Conservation (phyloP, 2,888 invertebrate genomes). For the Parnassius glacialis region DNA sequence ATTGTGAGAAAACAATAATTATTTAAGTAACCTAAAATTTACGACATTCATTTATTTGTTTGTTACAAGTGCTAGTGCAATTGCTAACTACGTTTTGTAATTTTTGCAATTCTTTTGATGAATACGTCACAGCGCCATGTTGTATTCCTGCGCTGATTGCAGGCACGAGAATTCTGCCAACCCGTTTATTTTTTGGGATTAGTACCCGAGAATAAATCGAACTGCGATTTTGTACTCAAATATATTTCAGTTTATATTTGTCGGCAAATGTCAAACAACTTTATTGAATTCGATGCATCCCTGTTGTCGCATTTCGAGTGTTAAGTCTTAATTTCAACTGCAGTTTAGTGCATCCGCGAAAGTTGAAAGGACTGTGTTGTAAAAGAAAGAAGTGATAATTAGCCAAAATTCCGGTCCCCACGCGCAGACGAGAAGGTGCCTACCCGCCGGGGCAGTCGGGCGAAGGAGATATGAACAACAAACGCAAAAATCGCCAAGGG, state of each 20-base stretch:
- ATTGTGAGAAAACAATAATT: slow-evolving; percentile 51
- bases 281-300: slow-evolving; percentile 75
- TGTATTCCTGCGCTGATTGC: slow-evolving; percentile 82
- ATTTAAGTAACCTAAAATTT: slow-evolving; percentile 53
- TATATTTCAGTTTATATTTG: slow-evolving; percentile 78
- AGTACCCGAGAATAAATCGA: slow-evolving; percentile 76
- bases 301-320: slow-evolving; percentile 75
- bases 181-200: slow-evolving; percentile 80
- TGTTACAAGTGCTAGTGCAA: slow-evolving; percentile 6
- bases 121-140: slow-evolving; percentile 81
- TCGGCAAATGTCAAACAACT: slow-evolving; percentile 76
- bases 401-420: slow-evolving; percentile 93
- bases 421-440: slow-evolving; percentile 90
- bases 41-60: slow-evolving; percentile 48
- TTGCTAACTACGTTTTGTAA: slow-evolving; percentile 41
- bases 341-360: slow-evolving; percentile 81
- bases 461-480: slow-evolving; percentile 87
- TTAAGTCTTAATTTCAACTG: slow-evolving; percentile 77
- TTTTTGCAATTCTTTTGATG: slow-evolving; percentile 75
- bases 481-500: slow-evolving; percentile 91
- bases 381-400: slow-evolving; percentile 79
- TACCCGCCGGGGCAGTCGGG: slow-evolving; percentile 85
- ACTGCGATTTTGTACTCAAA: slow-evolving; percentile 79
- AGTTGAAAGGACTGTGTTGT: slow-evolving; percentile 82
- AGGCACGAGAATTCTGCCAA: slow-evolving; percentile 81